Base-by-base conservation (phyloP, 2,113 vertebrate genomes). In the Xiphophorus couchianus region DNA sequence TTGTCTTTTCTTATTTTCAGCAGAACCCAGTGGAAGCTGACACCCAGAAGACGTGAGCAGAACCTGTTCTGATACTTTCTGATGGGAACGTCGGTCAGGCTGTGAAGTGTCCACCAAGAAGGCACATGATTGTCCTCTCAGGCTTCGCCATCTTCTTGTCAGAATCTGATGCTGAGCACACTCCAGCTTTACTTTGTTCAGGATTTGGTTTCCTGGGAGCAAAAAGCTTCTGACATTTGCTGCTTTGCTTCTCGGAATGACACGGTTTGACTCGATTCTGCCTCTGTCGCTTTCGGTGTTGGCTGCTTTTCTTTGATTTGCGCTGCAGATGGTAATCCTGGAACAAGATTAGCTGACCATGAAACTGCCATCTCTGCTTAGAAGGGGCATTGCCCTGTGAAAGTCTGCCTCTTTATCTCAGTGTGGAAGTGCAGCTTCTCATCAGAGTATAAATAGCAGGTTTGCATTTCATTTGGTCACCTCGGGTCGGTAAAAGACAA, bases 271-370 rank as follows among this genome's bases (percentile, higher is more conserved):
- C 37, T 66, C 22, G 8, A n/a, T 66, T 66, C 65, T 27, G 27
- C 66, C 28, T 10, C 63, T 25, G 22, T n/a, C 17, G 39, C 66
- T 67, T 42, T 37, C 13, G 66, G n/a, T 42, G n/a, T 67, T 28
- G 13, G 66, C 13, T 28, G 44, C 37, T 44, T 29, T 19, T 29
- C 66, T 67, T 44, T 42, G 37, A 44, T 67, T 67, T 44, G n/a
- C 66, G 8, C 13, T 19, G n/a, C 66, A 44, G 66, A 67, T 48
- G 51, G 10, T n/a, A 42, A 25, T 15, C 39, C 67, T 5, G 10
- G 30, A 39, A 66, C 64, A 39, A 14, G 33, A 66, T 27, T 66
- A 39, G 12, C 64, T 42, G 65, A 67, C 65, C 65, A 44, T 67
- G 12, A 67, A 67, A 17, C 65, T 44, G 13, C 37, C 37, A 15